Evolutionary conservation across 2,888 invertebrate species (phyloP), one percentile per base, ranked within the genome.

Genomic region (Spilarctia lutea): DNA sequence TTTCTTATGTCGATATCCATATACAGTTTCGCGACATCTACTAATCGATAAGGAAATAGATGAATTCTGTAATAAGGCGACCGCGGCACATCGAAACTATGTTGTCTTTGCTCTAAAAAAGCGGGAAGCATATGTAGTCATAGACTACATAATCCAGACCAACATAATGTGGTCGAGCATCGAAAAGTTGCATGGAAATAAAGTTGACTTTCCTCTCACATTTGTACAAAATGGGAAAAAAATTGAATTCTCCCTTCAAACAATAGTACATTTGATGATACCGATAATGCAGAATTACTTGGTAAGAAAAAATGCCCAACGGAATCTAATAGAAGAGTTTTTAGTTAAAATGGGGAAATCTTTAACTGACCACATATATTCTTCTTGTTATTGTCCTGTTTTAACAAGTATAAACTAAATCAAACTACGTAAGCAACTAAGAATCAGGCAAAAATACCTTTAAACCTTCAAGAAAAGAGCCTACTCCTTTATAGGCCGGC

Each of bases 211-310:
- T 33, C 82, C 86, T 24, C 73, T 84, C 8, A 83, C 81, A 30
- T 89, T 89, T 78, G 86, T 88, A 73, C 84, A 85, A 68, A 85
- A 88, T 73, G 90, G 89, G 8, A 83, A 83, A 39, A 83, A 78
- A n/a, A 85, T 85, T 27, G 82, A 84, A 20, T 77, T 89, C 7
- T 84, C 85, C 20, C 81, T 87, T 65, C 91, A 91, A 75, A 82
- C 90, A 16, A 74, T 89, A 27, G 70, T 81, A n/a, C 77, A 83
- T n/a, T 71, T 87, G 24, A 20, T 87, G 18, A 76, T 86, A 42
- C 90, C 90, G 1, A 66, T 88, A 52, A 39, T 86, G 33, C 71
- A 81, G 7, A 85, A 83, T 73, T 73, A 79, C 3, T 69, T 68
- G 30, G 48, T 75, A 16, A 76, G 75, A 1, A 80, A 75, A 16